These are phyloP conservation scores for Musca domestica DNA, from an alignment of 1,140 invertebrate genomes.

Conservation along the genomic window DNA sequence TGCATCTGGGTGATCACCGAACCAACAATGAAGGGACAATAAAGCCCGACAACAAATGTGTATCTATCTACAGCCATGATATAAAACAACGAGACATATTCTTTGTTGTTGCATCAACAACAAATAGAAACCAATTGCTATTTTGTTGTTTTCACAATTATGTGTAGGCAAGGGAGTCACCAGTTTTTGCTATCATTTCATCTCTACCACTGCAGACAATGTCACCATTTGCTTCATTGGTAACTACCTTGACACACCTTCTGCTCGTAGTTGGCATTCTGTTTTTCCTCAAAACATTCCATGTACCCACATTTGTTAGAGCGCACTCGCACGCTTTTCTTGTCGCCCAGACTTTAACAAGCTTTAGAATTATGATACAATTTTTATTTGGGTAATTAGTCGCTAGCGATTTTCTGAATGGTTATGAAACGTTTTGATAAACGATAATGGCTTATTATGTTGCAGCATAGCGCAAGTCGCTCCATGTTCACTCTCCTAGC, in stretches of 20 bases:
- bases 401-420: slow-evolving; percentile 18
- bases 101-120: not conserved
- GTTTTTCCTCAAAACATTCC: too few relatives aligned
- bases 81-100: not conserved
- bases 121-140: not conserved
- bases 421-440: slow-evolving; percentile 25
- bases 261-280: too few relatives aligned
- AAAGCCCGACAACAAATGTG: not conserved
- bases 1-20: not conserved
- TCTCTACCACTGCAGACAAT: too few relatives aligned
- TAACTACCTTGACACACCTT: too few relatives aligned
- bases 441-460: slow-evolving; percentile 29
- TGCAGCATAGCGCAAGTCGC: not conserved
- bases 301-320: too few relatives aligned
- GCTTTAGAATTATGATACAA: slow-evolving; percentile 14
- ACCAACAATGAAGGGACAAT: not conserved
- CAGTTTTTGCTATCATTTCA: too few relatives aligned
- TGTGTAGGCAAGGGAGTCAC: too few relatives aligned
- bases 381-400: slow-evolving; percentile 25
- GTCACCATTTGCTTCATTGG: too few relatives aligned
- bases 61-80: not conserved
- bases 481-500: too few relatives aligned
- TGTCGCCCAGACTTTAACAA: slow-evolving; percentile 2
- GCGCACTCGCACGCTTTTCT: too few relatives aligned
- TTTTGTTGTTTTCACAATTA: not conserved